phyloP scores from a whole-genome alignment of 2,113 vertebrate species.

The crab-eating macaque (Macaca fascicularis) region DNA sequence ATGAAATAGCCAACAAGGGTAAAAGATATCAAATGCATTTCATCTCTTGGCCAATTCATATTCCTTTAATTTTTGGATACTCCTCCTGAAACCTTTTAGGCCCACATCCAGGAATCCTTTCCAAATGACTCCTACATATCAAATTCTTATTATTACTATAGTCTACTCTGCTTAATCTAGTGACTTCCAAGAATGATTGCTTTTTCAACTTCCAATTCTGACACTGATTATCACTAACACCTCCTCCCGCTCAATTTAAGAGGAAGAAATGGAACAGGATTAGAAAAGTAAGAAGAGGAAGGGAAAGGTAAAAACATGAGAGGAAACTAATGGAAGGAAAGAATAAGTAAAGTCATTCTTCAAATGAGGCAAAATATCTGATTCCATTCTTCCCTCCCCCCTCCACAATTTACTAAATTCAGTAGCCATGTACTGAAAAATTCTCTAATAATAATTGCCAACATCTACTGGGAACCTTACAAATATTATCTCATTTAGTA shows the following conservation, averaged over 20 bases:
- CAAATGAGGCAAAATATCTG: neutral
- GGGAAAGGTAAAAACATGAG: neutral
- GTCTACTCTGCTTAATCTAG: neutral
- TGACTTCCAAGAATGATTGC: neutral
- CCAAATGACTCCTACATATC: neutral
- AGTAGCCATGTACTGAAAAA: neutral
- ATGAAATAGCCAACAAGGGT: neutral
- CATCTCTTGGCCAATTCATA: neutral
- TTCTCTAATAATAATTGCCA: neutral
- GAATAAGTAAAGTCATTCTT: neutral
- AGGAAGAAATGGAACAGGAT: neutral
- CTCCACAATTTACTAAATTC: neutral
- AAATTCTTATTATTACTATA: neutral
- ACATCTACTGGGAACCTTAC: neutral
- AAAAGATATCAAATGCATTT: neutral
- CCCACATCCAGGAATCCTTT: neutral
- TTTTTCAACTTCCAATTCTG: neutral
- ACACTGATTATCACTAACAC: neutral
- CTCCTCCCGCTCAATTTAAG: neutral
- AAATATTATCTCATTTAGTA: conserved; percentile 1
- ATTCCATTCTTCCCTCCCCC: neutral
- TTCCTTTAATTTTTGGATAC: neutral
- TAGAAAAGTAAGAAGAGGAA: neutral
- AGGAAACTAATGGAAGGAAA: neutral
- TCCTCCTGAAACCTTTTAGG: neutral